Evolutionary conservation across 2,888 invertebrate species (phyloP).

Genomic region (Candidula unifasciata): DNA sequence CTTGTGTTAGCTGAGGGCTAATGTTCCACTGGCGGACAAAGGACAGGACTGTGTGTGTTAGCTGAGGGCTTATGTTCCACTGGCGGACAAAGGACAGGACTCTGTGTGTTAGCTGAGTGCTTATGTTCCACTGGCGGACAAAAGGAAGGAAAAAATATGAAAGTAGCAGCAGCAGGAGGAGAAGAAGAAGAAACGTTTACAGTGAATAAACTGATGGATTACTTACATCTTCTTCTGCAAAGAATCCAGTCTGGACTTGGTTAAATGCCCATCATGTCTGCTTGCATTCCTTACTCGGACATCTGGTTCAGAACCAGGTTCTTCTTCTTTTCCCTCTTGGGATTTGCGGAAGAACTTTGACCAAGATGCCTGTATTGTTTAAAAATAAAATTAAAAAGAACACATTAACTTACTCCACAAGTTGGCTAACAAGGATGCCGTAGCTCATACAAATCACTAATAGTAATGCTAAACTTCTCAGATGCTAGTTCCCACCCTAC

Average conservation of each 20-base stretch:
- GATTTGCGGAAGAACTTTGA: conserved; percentile 41
- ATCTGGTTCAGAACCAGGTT: conserved; percentile 26
- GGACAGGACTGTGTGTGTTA: no score
- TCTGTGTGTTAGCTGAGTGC: no score
- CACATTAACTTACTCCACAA: no score
- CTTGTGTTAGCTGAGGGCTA: no score
- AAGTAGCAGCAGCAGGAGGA: background rate
- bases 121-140: no score
- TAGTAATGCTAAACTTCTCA: no score
- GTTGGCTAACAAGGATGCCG: no score
- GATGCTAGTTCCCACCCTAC: no score
- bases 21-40: no score
- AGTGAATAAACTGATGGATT: background rate
- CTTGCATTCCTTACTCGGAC: conserved; percentile 19
- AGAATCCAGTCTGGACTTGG: conserved; percentile 46
- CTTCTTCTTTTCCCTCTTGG: conserved; percentile 7
- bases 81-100: no score
- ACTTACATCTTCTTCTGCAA: conserved; percentile 57
- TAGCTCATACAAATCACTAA: no score
- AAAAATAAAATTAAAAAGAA: background rate
- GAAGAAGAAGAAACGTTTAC: background rate
- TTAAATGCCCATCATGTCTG: conserved; percentile 31
- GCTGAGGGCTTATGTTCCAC: no score
- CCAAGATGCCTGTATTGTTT: conserved; percentile 39
- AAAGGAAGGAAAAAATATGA: background rate